These are phyloP conservation scores for Tetragonula carbonaria DNA, from an alignment of 2,888 invertebrate genomes.

Conservation along the genomic window DNA sequence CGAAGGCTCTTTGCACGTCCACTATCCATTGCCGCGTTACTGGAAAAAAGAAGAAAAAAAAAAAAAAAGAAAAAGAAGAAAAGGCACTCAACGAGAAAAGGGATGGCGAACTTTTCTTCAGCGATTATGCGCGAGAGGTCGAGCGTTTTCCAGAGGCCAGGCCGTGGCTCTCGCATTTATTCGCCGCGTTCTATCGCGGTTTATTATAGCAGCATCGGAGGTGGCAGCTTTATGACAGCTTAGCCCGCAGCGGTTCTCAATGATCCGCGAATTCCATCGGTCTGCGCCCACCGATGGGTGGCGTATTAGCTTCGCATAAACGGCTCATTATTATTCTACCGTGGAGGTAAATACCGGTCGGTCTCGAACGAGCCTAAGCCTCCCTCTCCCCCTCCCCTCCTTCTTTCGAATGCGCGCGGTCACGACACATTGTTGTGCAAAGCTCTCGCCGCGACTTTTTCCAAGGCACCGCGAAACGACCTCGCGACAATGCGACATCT, in stretches of 20 bases:
- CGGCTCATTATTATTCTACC: constrained; percentile 62
- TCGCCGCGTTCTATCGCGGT: constrained; percentile 41
- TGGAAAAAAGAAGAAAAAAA: not conserved
- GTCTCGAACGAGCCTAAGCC: constrained; percentile 8
- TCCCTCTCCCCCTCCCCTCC: constrained; percentile 6
- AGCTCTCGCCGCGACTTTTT: constrained; percentile 40
- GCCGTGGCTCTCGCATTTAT: constrained; percentile 38
- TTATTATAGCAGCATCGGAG: constrained; percentile 53
- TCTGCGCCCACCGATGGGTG: not conserved
- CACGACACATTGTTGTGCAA: constrained; percentile 56
- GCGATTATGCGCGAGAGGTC: constrained; percentile 29
- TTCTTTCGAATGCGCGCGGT: constrained; percentile 32
- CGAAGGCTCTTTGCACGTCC: not conserved
- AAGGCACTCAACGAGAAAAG: not conserved
- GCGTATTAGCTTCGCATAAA: constrained; percentile 54
- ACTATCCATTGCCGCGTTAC: not conserved
- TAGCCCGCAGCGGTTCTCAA: constrained; percentile 62
- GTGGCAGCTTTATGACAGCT: constrained; percentile 55
- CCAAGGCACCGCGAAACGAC: constrained; percentile 61
- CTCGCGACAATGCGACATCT: constrained; percentile 75
- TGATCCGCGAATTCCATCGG: constrained; percentile 50
- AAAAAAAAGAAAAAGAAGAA: not conserved
- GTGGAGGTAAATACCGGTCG: constrained; percentile 43
- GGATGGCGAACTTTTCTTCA: constrained; percentile 21
- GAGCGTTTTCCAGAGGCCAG: constrained; percentile 25